A percentile compares a stretch with the other conserved stretches of the same genome.
Conservation (phyloP, 1,140 invertebrate genomes). For the Cotesia chilonis region DNA sequence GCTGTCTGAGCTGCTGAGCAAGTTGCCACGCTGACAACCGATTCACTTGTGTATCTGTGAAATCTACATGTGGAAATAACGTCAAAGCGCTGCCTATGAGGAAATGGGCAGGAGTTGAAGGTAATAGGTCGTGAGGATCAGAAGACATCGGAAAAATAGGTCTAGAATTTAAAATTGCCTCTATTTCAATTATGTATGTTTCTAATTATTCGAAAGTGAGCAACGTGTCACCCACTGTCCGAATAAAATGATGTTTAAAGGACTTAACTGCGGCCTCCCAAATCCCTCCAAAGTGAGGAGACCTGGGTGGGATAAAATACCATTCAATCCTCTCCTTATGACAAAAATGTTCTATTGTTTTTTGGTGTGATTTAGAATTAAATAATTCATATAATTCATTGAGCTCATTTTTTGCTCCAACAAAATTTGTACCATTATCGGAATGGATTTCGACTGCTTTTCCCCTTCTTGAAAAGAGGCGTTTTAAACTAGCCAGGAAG, state of each 20-base stretch:
- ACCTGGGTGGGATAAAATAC: background rate
- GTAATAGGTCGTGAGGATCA: background rate
- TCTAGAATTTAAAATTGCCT: background rate
- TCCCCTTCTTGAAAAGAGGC: conserved; percentile 51
- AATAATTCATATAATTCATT: conserved; percentile 31
- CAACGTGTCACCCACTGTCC: background rate
- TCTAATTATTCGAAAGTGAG: background rate
- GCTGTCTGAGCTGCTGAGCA: background rate
- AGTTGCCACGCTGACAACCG: background rate
- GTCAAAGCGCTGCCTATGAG: background rate
- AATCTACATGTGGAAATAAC: background rate
- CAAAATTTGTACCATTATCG: conserved; percentile 59
- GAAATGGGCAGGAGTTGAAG: background rate
- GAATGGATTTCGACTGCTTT: conserved; percentile 42
- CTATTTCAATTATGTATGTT: background rate
- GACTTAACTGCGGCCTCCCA: background rate
- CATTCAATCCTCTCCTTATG: background rate
- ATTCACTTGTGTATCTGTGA: background rate
- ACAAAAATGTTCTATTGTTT: background rate
- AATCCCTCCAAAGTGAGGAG: background rate
- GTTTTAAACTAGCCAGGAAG: conserved; percentile 47
- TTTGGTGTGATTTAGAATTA: background rate
- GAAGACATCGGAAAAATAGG: background rate
- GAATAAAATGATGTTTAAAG: background rate
- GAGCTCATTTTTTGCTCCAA: conserved; percentile 47